A percentile compares a stretch with the other conserved stretches of the same genome.
Evolutionary conservation across 1,140 invertebrate species (phyloP).

Genomic region (Ceratosolen fusciceps): DNA sequence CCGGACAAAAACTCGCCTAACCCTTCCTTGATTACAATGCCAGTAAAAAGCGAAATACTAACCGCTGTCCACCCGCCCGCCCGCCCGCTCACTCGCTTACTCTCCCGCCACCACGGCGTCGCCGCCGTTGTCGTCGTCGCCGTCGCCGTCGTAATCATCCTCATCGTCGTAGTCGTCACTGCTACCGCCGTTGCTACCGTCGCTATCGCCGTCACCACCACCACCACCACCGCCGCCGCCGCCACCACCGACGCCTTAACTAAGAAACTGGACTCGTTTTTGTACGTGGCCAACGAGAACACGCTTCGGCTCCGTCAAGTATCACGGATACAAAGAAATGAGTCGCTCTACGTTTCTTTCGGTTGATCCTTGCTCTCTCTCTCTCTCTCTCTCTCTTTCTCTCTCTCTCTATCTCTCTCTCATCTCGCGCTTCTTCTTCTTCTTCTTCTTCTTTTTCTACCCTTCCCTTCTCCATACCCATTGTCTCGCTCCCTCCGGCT

Average conservation of each 20-base stretch:
- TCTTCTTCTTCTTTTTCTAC: no score
- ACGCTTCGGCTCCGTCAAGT: conserved; percentile 49
- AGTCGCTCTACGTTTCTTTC: conserved; percentile 45
- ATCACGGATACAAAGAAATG: conserved; percentile 49
- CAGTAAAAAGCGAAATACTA: conserved; percentile 73
- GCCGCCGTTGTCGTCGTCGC: conserved; percentile 49
- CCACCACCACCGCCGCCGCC: conserved; percentile 39
- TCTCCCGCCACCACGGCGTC: conserved; percentile 37
- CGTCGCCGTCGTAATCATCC: no score
- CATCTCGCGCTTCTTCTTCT: conserved; percentile 14
- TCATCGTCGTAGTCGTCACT: no score
- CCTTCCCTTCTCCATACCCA: not conserved
- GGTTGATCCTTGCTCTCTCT: conserved; percentile 7
- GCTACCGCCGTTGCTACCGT: no score
- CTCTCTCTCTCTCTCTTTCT: no score
- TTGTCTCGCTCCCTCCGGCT: conserved; percentile 21
- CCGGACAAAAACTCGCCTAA: conserved; percentile 71
- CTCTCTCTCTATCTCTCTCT: not conserved
- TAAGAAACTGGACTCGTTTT: conserved; percentile 74
- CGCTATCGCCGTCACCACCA: conserved; percentile 51
- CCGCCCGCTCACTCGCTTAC: no score
- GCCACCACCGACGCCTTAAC: conserved; percentile 56
- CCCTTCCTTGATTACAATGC: conserved; percentile 74
- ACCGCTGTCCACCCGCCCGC: conserved; percentile 61
- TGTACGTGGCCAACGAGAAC: conserved; percentile 56